Base-by-base conservation (phyloP, 2,113 vertebrate species). In the Esox niger region DNA sequence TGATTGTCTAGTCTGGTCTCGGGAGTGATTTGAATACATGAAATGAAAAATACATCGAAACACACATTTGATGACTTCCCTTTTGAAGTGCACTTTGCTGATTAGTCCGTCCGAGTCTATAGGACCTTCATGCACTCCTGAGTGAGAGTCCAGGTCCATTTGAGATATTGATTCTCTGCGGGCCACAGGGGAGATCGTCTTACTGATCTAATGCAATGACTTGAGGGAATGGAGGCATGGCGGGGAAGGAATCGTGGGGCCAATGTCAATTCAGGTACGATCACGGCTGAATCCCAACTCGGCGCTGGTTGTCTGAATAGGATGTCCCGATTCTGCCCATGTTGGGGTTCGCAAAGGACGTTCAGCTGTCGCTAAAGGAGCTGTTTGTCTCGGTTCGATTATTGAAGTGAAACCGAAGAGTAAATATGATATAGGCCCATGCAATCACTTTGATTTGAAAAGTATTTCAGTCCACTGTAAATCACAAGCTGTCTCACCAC, bases 71-170 rank as follows among this genome's bases (percentile, higher is more conserved):
- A 47, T 57, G 33, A 69, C 38, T 63, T 69, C 30, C 79, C 69
- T 79, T 76, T 79, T 35, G 70, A 79, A 46, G 66, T 77, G 84
- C 83, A 88, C 84, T 89, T 82, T 81, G 56, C 74, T 86, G 77
- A 88, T 88, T 87, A 74, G 73, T 67, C 55, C 63, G 78, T 67
- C 62, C 6, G 54, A 46, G 71, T 70, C 25, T 56, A 58, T 71
- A 77, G 73, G 56, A 66, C 54, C 7, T 56, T 66, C 60, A 30
- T 68, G 63, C 56, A 25, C 43, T 72, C 72, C 74, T 74, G 55
- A 74, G 60, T 65, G 67, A 69, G 11, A 38, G 23, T 77, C 71
- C 78, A 21, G 7, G 69, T 87, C 72, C 76, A 78, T 83, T 82
- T 83, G 63, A 43, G 31, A 73, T 84, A 87, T 88, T 80, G 84